Evolutionary conservation across 2,888 invertebrate species (phyloP).

Genomic region (Eretmocerus hayati): DNA sequence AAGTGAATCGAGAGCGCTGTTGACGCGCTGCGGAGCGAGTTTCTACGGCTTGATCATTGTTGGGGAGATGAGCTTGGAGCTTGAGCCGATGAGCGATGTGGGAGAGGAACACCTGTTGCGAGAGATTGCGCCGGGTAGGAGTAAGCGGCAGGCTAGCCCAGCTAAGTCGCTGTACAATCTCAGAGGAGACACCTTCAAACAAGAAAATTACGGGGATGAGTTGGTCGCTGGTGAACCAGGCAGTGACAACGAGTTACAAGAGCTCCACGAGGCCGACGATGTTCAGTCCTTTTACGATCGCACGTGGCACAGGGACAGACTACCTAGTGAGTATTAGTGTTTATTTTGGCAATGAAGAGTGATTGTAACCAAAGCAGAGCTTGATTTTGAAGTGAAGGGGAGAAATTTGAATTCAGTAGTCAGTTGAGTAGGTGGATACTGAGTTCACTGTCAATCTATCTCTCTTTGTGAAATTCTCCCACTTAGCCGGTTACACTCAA

Average conservation of each 20-base stretch:
- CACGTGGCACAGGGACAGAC: slow-evolving; percentile 40
- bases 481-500: too few species aligned
- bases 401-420: too few species aligned
- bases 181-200: slow-evolving; percentile 48
- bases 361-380: too few species aligned
- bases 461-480: too few species aligned
- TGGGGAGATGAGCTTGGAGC: slow-evolving; percentile 47
- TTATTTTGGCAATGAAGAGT: too few species aligned
- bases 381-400: too few species aligned
- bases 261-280: slow-evolving; percentile 28
- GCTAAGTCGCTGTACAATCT: slow-evolving; percentile 43
- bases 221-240: slow-evolving; percentile 17
- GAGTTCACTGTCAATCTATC: too few species aligned
- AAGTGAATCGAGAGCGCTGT: slow-evolving; percentile 39
- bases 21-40: slow-evolving; percentile 52
- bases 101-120: slow-evolving; percentile 33
- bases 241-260: slow-evolving; percentile 3
- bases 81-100: slow-evolving; percentile 44
- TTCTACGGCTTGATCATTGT: slow-evolving; percentile 52
- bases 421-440: too few species aligned
- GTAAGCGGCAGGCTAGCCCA: slow-evolving; percentile 5
- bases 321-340: slow-evolving; percentile 29
- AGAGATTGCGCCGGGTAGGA: slow-evolving; percentile 21
- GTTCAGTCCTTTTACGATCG: slow-evolving; percentile 48
- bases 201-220: slow-evolving; percentile 37